Conservation (phyloP, 2,113 vertebrate genomes). For the Melospiza georgiana region DNA sequence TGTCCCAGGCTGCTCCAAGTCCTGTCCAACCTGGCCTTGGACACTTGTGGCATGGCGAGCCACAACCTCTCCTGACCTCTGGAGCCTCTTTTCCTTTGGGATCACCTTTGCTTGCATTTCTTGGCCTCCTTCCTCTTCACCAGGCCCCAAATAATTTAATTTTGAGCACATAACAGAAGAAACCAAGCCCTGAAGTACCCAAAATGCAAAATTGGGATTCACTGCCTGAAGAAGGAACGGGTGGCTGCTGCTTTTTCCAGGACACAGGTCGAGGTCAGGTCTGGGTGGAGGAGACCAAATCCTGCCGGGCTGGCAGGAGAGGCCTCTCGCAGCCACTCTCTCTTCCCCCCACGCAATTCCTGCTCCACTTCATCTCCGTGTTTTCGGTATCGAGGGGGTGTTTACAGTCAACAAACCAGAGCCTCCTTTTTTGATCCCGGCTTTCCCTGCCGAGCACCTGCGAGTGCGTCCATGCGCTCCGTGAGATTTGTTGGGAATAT, state of each 20-base stretch:
- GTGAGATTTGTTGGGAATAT: not conserved
- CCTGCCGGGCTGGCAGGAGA: not conserved
- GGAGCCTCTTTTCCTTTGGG: not conserved
- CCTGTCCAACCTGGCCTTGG: not conserved
- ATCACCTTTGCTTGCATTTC: not conserved
- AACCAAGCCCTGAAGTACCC: not conserved
- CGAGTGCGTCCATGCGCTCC: not conserved
- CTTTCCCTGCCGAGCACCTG: not conserved
- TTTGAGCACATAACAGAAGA: not conserved
- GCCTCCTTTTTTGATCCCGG: conserved; percentile 15
- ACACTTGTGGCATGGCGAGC: too few species aligned
- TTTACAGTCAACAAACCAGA: conserved; percentile 39
- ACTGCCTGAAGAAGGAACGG: accelerated
- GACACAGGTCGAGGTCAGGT: not conserved
- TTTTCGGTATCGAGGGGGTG: not conserved
- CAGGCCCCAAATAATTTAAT: accelerated
- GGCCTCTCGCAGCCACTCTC: not conserved
- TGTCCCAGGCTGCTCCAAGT: too few species aligned
- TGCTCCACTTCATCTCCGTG: not conserved
- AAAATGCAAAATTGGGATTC: accelerated
- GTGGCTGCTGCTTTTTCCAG: not conserved
- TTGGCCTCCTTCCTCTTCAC: not conserved
- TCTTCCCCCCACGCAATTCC: conserved; percentile 24
- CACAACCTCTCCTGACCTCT: not conserved
- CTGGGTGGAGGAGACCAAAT: not conserved